Base-by-base conservation (phyloP, 2,888 invertebrate genomes). In the Diogma glabrata region DNA sequence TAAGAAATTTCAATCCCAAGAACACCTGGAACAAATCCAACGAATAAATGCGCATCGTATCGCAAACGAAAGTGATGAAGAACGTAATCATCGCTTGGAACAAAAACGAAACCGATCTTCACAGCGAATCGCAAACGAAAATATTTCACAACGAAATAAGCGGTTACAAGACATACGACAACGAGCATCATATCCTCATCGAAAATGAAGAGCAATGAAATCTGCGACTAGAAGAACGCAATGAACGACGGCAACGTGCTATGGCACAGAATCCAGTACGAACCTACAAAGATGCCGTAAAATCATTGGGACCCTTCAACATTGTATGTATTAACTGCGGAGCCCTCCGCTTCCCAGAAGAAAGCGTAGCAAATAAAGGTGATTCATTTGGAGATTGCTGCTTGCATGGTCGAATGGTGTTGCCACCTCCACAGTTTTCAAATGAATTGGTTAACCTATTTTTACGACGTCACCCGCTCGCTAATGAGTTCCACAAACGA, bases 151-250 rank as follows among this genome's bases (percentile, higher is more conserved):
- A 33, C 12, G 33, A 33, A 33, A 33, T 33, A 12, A 33, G 33
- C 33, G 33, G 33, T 33, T 33, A 33, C n/a, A 33, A 33, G 33
- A 33, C n/a, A n/a, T n/a, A n/a, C n/a, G n/a, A n/a, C n/a, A n/a
- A n/a, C n/a, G n/a, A n/a, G n/a, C n/a, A n/a, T n/a, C n/a, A n/a
- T n/a, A n/a, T n/a, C n/a, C n/a, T n/a, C n/a, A n/a, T n/a, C n/a
- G n/a, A n/a, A n/a, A n/a, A n/a, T n/a, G n/a, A n/a, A n/a, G n/a
- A n/a, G n/a, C n/a, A n/a, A n/a, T n/a, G n/a, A n/a, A n/a, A n/a
- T n/a, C n/a, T n/a, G n/a, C n/a, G n/a, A 33, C 33, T 14, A 33
- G n/a, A 14, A 12, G n/a, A 14, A 14, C 33, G 33, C 33, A 4
- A 33, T 33, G 5, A 14, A 14, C 33, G 33, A 33, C 33, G 33